These are phyloP conservation scores for Barnardius zonarius DNA, from an alignment of 2,113 vertebrate genomes.

Conservation along the genomic window DNA sequence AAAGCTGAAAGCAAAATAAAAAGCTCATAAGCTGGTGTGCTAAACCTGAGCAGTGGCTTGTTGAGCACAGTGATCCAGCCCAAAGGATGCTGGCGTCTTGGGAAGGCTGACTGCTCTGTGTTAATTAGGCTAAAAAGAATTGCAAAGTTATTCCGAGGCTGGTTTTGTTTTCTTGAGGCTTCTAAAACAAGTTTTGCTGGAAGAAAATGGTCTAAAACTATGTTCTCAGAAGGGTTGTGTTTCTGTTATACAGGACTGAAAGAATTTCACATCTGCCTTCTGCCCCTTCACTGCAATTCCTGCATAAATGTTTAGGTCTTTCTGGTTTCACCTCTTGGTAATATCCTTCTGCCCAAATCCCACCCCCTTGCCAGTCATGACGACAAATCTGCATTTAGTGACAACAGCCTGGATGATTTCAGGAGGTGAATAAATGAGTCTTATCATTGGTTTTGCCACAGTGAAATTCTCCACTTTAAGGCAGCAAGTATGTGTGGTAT, in stretches of 20 bases:
- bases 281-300: background rate
- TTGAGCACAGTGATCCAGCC: background rate
- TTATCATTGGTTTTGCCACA: background rate
- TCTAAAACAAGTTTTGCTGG: background rate
- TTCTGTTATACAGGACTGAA: background rate
- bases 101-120: background rate
- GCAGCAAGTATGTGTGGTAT: background rate
- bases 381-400: background rate
- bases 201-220: background rate
- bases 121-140: background rate
- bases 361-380: background rate
- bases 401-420: background rate
- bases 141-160: background rate
- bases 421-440: background rate
- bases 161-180: background rate
- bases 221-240: background rate
- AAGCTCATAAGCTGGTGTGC: background rate
- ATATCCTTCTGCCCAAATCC: background rate
- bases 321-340: background rate
- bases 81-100: background rate
- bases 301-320: background rate
- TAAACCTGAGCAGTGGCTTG: background rate
- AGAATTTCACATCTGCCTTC: background rate
- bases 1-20: conserved; percentile 1
- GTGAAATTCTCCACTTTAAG: background rate